These are phyloP conservation scores for Drosophila murphyi DNA, from an alignment of 1,140 invertebrate species.

Conservation along the genomic window DNA sequence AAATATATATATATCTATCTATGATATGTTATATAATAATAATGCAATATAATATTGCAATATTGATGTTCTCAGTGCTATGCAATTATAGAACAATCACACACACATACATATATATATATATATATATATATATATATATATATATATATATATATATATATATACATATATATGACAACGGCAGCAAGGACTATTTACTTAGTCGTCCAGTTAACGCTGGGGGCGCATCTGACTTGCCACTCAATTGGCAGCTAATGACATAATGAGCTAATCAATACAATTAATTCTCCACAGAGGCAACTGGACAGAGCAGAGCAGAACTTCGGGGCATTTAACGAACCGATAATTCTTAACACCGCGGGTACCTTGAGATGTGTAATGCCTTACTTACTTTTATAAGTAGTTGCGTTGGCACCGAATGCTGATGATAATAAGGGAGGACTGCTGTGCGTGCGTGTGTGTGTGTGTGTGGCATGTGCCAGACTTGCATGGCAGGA, in stretches of 20 bases:
- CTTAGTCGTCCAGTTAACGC: conserved; percentile 37
- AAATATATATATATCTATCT: not conserved
- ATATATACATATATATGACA: not conserved
- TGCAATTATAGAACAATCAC: not conserved
- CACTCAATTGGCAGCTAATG: conserved; percentile 59
- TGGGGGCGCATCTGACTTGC: conserved; percentile 44
- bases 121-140: too few relatives aligned
- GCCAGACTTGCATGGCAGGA: conserved; percentile 27
- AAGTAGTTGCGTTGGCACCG: not conserved
- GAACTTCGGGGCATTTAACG: not conserved
- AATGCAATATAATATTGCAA: not conserved
- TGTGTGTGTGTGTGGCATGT: conserved; percentile 9
- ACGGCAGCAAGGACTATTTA: conserved; percentile 26
- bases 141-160: not conserved
- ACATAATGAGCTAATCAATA: conserved; percentile 79
- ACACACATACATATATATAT: not conserved
- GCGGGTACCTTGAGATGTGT: not conserved
- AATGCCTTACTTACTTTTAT: conserved; percentile 2
- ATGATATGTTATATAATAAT: not conserved
- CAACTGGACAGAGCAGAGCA: not conserved
- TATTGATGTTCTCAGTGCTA: not conserved
- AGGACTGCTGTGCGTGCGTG: not conserved
- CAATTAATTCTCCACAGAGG: conserved; percentile 55
- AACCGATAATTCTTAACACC: not conserved
- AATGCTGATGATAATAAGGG: not conserved